Evolutionary conservation across 2,797 vertebrate species (phyloP).

Genomic region (Cyclura pinguis): DNA sequence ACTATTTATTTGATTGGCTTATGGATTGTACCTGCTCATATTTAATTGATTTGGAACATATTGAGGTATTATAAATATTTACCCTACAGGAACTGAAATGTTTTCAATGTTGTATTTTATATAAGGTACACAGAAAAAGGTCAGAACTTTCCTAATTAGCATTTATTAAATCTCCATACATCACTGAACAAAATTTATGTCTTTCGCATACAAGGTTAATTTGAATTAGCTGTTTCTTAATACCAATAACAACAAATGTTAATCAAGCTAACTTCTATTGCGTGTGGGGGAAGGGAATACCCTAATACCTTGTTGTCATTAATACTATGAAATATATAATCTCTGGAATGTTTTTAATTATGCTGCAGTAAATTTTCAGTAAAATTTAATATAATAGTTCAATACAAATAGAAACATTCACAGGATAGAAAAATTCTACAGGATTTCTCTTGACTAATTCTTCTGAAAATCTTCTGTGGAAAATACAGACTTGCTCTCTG

Average conservation of each 20-base stretch:
- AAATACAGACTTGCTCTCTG: not conserved
- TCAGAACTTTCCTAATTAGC: slow-evolving; percentile 66
- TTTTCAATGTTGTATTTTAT: slow-evolving; percentile 59
- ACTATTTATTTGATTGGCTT: not conserved
- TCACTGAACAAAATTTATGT: slow-evolving; percentile 69
- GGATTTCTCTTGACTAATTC: slow-evolving; percentile 22
- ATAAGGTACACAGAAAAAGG: not conserved
- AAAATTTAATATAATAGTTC: not conserved
- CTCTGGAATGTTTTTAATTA: slow-evolving; percentile 39
- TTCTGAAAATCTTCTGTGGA: not conserved
- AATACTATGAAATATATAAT: slow-evolving; percentile 5
- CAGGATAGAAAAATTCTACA: not conserved
- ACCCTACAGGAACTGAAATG: slow-evolving; percentile 44
- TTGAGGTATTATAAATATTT: slow-evolving; percentile 36
- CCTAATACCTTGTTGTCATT: slow-evolving; percentile 8
- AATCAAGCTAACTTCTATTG: slow-evolving; percentile 71
- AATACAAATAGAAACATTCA: not conserved
- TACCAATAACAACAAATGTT: slow-evolving; percentile 73
- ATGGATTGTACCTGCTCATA: not conserved
- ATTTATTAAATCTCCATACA: slow-evolving; percentile 72
- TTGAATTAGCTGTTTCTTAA: slow-evolving; percentile 67
- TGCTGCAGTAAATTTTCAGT: slow-evolving; percentile 36
- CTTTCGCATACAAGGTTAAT: slow-evolving; percentile 71
- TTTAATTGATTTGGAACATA: slow-evolving; percentile 36
- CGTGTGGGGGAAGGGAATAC: slow-evolving; percentile 30